Base-by-base conservation (phyloP, 2,888 invertebrate genomes). In the Andrena camellia region DNA sequence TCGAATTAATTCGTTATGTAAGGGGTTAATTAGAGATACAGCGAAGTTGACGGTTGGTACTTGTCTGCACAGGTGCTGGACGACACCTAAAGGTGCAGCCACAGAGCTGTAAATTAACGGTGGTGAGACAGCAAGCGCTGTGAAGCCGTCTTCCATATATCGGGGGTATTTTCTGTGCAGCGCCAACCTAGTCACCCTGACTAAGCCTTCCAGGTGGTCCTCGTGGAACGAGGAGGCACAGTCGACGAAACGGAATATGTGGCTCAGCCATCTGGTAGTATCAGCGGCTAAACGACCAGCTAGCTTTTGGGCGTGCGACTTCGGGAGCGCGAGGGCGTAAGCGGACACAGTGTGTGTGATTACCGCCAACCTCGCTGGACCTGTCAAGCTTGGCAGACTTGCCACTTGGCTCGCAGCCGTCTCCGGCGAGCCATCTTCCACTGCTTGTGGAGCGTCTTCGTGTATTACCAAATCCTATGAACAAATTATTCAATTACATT, bases 321-420 rank as follows among this genome's bases (percentile, higher is more conserved):
- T 95, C 84, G 98, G 97, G 84, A 99, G 94, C 71, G 97, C 96
- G n/a, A 97, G 97, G 84, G 98, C 96, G 92, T 98, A 97, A 0
- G 98, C 98, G 4, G 97, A 97, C 87, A 99, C 96, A 92, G 97
- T 97, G 93, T 98, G 98, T n/a, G 98, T 97, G 29, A 98, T 95
- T 72, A 98, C 96, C 10, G 98, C 96, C 83, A 97, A 91, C 87
- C 95, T 95, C 57, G 95, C 94, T 1, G 94, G 90, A n/a, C 94
- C 93, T 35, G 94, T 93, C 33, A 95, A 86, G 2, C 93, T 91
- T 13, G 94, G 94, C 31, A 94, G 82, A 42, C 88, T 90, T 17
- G 93, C 92, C n/a, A 94, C 78, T 75, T 92, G 92, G 84, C 88
- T 92, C 13, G 90, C 60, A 3, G 87, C 70, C 3, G 85, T 82